A percentile compares a stretch with the other conserved stretches of the same genome.
These are phyloP conservation scores for Apostichopus japonicus DNA, from an alignment of 35 echinoderm and acorn worm species.

Conservation along the genomic window DNA sequence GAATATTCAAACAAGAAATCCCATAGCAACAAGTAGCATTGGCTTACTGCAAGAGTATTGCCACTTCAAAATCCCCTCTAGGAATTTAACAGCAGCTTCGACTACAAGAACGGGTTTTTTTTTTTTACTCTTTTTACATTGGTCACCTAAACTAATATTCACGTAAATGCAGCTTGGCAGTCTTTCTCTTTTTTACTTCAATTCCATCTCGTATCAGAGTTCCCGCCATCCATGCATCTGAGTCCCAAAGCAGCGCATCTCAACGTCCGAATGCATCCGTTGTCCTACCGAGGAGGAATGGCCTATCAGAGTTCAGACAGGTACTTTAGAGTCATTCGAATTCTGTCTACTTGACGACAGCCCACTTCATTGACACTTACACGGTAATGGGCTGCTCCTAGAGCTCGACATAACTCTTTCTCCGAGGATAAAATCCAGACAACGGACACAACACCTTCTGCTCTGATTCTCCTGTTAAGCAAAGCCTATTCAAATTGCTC, in stretches of 20 bases:
- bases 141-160: not conserved
- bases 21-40: too few relatives aligned
- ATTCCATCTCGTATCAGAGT: not conserved
- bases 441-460: not conserved
- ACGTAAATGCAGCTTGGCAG: not conserved
- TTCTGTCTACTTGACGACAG: conserved; percentile 20
- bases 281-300: not conserved
- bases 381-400: conserved; percentile 18
- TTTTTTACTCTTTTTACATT: too few relatives aligned
- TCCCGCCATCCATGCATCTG: not conserved
- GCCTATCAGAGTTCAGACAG: not conserved
- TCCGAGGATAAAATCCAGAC: not conserved
- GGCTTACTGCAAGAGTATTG: too few relatives aligned
- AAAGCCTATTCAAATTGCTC: not conserved
- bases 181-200: not conserved
- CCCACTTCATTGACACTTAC: conserved; percentile 12
- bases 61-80: not conserved
- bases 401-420: not conserved
- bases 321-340: conserved; percentile 4
- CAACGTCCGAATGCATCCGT: conserved; percentile 13
- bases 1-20: too few relatives aligned
- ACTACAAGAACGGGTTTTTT: not conserved
- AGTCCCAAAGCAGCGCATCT: conserved; percentile 38
- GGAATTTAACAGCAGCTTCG: not conserved
- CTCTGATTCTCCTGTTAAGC: conserved; percentile 2